Evolutionary conservation across 2,888 invertebrate species (phyloP), one percentile per base, ranked within the genome.

Genomic region (Dermolepida albohirtum): DNA sequence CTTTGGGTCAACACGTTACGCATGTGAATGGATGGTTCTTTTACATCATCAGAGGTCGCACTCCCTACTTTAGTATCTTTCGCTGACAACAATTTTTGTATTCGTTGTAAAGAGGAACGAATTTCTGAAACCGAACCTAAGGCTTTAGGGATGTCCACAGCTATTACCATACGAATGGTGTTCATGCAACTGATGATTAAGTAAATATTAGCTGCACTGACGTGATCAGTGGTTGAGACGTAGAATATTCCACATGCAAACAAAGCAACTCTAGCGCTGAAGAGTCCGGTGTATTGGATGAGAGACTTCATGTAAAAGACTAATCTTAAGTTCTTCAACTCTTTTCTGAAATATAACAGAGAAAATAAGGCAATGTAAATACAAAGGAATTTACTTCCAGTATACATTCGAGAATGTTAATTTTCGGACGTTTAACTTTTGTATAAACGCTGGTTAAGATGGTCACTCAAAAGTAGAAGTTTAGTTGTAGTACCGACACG

Each of bases 181-280:
- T 93, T 95, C 84, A 94, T 96, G 80, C 96, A 92, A 7, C 95
- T 92, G 12, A 95, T 91, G 52, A 96, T 88, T 67, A 96, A 92
- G 83, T 96, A 96, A 14, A 95, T 93, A 78, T 88, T 88, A 79
- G 95, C 93, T 5, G 97, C 92, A 5, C 90, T 91, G 73, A 97
- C 87, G 74, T 88, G 82, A 73, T 91, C 85, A 5, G 89, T 84
- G 57, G 92, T 67, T 55, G 70, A 66, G 7, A 67, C 70, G 65
- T 73, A 75, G 40, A 59, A 62, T 27, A 82, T 74, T 17, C 82
- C 74, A 51, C 81, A 77, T 6, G 80, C 65, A 66, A 79, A 82
- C 70, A 82, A 80, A 11, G 81, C 80, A 1, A 82, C 49, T 72
- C 77, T 76, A 2, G 79, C 76, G 51, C 78, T 76, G 7, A 82